Conservation (phyloP, 2,888 invertebrate genomes). For the Oligia fasciuncula region DNA sequence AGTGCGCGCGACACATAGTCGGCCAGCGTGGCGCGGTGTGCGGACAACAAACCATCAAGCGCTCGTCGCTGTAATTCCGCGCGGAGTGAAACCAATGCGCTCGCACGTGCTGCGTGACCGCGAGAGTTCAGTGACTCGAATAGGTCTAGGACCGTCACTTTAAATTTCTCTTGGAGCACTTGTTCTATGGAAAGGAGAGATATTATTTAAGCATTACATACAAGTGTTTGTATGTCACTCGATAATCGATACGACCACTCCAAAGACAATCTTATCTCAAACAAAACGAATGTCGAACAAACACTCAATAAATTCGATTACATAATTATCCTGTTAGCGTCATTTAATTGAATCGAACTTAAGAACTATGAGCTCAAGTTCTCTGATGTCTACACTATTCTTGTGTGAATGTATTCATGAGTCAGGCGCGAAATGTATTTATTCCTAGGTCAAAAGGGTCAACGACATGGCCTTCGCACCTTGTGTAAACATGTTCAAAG, state of each 20-base stretch:
- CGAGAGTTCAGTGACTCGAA: conserved; percentile 96
- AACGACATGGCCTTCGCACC: conserved; percentile 27
- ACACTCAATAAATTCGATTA: not conserved
- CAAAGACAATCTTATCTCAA: not conserved
- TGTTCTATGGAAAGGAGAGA: conserved; percentile 80
- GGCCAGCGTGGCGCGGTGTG: conserved; percentile 94
- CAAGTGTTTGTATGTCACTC: too few relatives aligned
- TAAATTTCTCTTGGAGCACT: conserved; percentile 91
- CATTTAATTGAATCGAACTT: not conserved
- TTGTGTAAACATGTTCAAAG: conserved; percentile 4
- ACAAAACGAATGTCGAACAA: not conserved
- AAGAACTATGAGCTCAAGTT: not conserved
- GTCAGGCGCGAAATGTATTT: not conserved
- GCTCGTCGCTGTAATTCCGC: conserved; percentile 94
- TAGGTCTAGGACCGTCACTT: conserved; percentile 96
- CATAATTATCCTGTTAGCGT: not conserved
- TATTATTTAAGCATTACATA: not conserved
- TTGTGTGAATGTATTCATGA: not conserved
- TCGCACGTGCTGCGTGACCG: conserved; percentile 94
- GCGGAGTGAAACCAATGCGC: conserved; percentile 92
- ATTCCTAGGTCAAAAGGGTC: conserved; percentile 26
- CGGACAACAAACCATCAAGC: conserved; percentile 93
- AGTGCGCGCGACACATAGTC: conserved; percentile 95
- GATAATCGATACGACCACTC: not conserved
- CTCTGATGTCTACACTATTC: not conserved